These are phyloP conservation scores for Limenitis camilla DNA, from an alignment of 2,888 invertebrate genomes.

Conservation along the genomic window DNA sequence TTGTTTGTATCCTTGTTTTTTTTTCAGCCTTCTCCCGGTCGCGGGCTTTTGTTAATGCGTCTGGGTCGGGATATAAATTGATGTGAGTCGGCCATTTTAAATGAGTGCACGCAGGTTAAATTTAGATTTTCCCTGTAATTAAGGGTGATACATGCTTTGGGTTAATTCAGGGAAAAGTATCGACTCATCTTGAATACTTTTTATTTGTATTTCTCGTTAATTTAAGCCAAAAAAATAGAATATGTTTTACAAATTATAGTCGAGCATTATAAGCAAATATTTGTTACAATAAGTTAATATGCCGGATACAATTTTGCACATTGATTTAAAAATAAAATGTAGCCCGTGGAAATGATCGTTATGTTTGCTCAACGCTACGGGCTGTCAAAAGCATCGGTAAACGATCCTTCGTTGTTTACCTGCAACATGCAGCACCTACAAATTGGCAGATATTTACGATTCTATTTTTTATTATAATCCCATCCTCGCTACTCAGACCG, in stretches of 20 bases:
- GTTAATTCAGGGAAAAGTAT: conserved; percentile 1
- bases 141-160: conserved; percentile 12
- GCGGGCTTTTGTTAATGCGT: conserved; percentile 70
- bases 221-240: no score
- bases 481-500: not conserved
- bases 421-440: conserved; percentile 45
- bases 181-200: no score
- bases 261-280: no score
- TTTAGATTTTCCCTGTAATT: conserved; percentile 25
- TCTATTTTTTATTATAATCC: conserved; percentile 3
- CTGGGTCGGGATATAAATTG: conserved; percentile 67
- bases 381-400: conserved; percentile 64
- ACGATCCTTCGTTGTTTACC: conserved; percentile 57
- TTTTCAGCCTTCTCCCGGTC: conserved; percentile 57
- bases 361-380: conserved; percentile 52
- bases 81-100: conserved; percentile 49
- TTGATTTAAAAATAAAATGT: conserved; percentile 28
- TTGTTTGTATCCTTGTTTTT: conserved; percentile 47
- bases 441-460: conserved; percentile 43
- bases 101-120: conserved; percentile 36
- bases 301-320: not conserved
- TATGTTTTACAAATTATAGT: no score
- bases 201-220: no score
- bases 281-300: no score
- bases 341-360: conserved; percentile 43